Base-by-base conservation (phyloP, 2,888 invertebrate genomes). In the Synanthedon vespiformis region DNA sequence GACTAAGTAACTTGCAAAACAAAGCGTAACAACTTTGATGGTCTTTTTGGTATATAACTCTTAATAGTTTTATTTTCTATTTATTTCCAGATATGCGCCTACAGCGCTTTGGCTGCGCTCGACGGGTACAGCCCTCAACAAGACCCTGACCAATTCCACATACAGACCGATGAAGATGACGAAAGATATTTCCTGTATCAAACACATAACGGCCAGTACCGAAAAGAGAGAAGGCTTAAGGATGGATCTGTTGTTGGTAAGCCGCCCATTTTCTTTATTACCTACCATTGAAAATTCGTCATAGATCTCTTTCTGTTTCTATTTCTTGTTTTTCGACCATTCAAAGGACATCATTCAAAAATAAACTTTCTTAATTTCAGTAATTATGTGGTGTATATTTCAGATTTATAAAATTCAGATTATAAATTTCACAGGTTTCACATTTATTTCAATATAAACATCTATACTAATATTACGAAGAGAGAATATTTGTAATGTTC, bases 111-210 rank as follows among this genome's bases (percentile, higher is more conserved):
- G 13, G 86, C 83, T 49, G 82, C 83, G 18, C 64, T 87, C 50
- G 85, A 84, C 54, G 78, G 82, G 1, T 87, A 86, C 74, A 86
- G 85, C 62, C 89, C 90, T 48, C 92, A 92, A 87, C 92, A 91
- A 67, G 89, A 91, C 53, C 89, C 90, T 51, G 91, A 92, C 55
- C 95, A 96, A 80, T 96, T 95, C 83, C 96, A 96, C 87, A 95
- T 96, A 64, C 96, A 96, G 83, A 96, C 95, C 11, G 96, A 96
- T 68, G 95, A 95, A 75, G 95, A 95, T n/a, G 94, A 94, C 16
- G 95, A 96, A 73, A 89, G 96, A 52, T 95, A 93, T 85, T 96
- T 96, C 87, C 91, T 94, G 59, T 96, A 94, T 77, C 95, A 96
- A 80, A 96, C 96, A 0, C 90, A 93, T 66, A 95, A 93, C 70